Evolutionary conservation across 2,797 vertebrate species (phyloP).

Genomic region (Peromyscus attwateri): DNA sequence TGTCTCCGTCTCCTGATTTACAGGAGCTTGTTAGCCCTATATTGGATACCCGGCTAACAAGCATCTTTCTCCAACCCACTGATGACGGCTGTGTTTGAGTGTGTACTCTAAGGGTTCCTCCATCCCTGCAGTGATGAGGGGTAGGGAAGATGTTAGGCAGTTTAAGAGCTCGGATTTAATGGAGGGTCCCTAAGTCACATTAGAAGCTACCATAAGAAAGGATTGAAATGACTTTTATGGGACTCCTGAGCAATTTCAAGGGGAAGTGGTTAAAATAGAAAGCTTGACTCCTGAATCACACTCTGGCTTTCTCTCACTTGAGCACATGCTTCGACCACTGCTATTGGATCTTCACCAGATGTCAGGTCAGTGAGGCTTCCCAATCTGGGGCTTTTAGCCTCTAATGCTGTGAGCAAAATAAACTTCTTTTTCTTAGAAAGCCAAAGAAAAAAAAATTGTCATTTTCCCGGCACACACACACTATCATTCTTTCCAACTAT

Average conservation of each 20-base stretch:
- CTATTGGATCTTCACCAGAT: neutral
- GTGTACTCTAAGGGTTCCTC: neutral
- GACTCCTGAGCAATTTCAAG: neutral
- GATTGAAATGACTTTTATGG: no score
- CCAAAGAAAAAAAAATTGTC: neutral
- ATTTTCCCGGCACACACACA: neutral
- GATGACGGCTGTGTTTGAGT: neutral
- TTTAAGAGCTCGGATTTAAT: neutral
- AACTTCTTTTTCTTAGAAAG: neutral
- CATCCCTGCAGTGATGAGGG: neutral
- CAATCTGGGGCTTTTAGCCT: neutral
- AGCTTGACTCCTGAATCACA: neutral
- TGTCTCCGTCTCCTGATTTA: neutral
- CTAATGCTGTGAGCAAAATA: neutral
- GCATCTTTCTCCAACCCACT: neutral
- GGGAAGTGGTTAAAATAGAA: neutral
- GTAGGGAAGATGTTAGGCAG: neutral
- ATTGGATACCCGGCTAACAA: neutral
- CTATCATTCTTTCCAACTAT: constrained; percentile 8
- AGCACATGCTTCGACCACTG: no score
- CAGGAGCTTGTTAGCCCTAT: neutral
- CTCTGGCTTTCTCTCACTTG: neutral
- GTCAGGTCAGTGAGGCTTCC: neutral
- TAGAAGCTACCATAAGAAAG: neutral
- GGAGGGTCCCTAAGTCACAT: neutral